Conservation (phyloP, 1,140 invertebrate genomes). For the Drosophila dunni region DNA sequence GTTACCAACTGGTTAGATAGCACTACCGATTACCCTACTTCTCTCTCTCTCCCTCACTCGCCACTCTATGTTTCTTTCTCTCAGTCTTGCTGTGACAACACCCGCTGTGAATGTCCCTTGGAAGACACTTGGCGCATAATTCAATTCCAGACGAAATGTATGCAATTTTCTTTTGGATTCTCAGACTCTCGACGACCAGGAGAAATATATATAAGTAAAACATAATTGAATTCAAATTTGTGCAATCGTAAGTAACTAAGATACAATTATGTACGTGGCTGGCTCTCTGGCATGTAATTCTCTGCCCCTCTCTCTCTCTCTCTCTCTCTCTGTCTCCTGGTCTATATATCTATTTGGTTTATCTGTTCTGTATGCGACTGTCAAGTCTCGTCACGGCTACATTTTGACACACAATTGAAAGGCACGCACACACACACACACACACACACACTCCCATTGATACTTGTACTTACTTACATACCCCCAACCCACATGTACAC, state of each 20-base stretch:
- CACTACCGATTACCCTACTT: neutral
- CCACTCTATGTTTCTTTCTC: neutral
- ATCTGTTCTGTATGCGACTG: conserved; percentile 56
- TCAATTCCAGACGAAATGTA: conserved; percentile 77
- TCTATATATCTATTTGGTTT: conserved; percentile 26
- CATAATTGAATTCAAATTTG: conserved; percentile 61
- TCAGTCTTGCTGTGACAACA: neutral
- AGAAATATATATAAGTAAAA: conserved; percentile 61
- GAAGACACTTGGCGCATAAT: conserved; percentile 71
- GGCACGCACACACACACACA: conserved; percentile 65
- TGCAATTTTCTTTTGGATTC: conserved; percentile 71
- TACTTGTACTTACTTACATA: conserved; percentile 30
- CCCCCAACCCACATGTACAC: conserved; percentile 1
- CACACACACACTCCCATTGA: conserved; percentile 21
- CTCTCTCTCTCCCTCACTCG: neutral
- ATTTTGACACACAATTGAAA: conserved; percentile 83
- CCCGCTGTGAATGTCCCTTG: conserved; percentile 30
- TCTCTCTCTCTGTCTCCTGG: conserved; percentile 17
- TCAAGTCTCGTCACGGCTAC: conserved; percentile 79
- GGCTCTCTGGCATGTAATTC: conserved; percentile 41
- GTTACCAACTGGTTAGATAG: conserved; percentile 34
- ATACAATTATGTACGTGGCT: conserved; percentile 83
- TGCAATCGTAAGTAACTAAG: conserved; percentile 83
- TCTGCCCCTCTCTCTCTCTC: conserved; percentile 6
- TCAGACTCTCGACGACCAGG: conserved; percentile 22